These are phyloP conservation scores for Cerastis leucographa DNA, from an alignment of 2,888 invertebrate species.

Conservation along the genomic window DNA sequence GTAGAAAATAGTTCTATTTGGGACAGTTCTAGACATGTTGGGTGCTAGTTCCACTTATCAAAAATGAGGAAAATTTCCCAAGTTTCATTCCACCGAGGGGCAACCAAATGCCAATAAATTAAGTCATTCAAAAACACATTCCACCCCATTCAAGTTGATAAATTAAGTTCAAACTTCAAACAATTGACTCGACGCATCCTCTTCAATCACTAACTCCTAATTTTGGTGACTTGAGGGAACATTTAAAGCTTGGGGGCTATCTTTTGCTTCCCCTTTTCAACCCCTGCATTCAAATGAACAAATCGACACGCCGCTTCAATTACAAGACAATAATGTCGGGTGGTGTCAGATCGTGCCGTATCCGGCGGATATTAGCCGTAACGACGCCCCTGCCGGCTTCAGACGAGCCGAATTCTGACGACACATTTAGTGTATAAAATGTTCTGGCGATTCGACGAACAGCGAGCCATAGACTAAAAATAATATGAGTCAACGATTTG, in stretches of 20 bases:
- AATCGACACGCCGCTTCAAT: slow-evolving; percentile 88
- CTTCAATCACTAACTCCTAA: slow-evolving; percentile 56
- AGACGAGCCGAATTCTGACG: slow-evolving; percentile 85
- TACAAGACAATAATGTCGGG: slow-evolving; percentile 85
- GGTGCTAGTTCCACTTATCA: not conserved
- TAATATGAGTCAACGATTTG: slow-evolving; percentile 22
- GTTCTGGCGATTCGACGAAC: slow-evolving; percentile 62
- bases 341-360: slow-evolving; percentile 79
- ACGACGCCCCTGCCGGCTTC: slow-evolving; percentile 77
- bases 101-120: not conserved
- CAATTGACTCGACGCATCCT: slow-evolving; percentile 55
- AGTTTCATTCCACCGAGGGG: not conserved
- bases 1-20: not conserved
- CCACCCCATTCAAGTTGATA: slow-evolving; percentile 44
- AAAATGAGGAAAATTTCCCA: not conserved
- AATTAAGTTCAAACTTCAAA: slow-evolving; percentile 59
- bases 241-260: slow-evolving; percentile 48
- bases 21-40: not conserved
- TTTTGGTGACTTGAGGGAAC: slow-evolving; percentile 52
- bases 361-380: slow-evolving; percentile 88
- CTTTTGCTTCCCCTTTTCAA: slow-evolving; percentile 56
- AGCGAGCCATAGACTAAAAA: slow-evolving; percentile 47
- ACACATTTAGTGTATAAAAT: slow-evolving; percentile 83
- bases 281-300: slow-evolving; percentile 77
- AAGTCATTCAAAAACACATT: slow-evolving; percentile 12